Evolutionary conservation across 2,113 vertebrate genomes (phyloP).

Genomic region (Cyprinodon tularosa): DNA sequence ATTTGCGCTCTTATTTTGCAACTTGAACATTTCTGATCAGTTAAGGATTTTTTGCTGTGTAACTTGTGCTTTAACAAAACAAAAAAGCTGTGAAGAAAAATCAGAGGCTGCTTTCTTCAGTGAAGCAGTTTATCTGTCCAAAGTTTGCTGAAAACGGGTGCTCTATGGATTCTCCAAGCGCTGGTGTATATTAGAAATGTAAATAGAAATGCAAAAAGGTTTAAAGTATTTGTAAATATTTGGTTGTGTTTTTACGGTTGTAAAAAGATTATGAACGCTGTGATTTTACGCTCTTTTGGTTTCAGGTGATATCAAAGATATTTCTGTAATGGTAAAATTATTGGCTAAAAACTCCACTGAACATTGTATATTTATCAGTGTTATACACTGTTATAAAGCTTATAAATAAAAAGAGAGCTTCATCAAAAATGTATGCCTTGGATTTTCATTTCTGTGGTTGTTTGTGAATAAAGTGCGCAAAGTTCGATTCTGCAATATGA

Average conservation of each 20-base stretch:
- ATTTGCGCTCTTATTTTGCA: background rate
- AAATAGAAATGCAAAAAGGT: constrained; percentile 16
- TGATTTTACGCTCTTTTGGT: constrained; percentile 15
- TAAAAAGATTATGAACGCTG: constrained; percentile 10
- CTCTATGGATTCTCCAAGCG: background rate
- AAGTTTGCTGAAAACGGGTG: background rate
- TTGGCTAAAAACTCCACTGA: background rate
- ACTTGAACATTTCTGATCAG: background rate
- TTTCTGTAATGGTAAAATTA: background rate
- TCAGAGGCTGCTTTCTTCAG: background rate
- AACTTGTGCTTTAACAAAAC: no score
- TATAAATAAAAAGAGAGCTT: background rate
- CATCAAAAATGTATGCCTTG: background rate
- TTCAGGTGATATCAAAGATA: background rate
- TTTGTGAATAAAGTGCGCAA: background rate
- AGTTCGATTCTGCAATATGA: no score
- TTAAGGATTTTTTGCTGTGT: background rate
- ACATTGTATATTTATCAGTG: background rate
- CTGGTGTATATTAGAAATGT: background rate
- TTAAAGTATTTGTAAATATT: background rate
- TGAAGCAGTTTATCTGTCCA: background rate
- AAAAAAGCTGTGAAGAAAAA: background rate
- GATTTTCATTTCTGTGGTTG: no score
- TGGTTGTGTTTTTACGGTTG: background rate
- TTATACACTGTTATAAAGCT: background rate